phyloP scores from a whole-genome alignment of 2,797 vertebrate species.

The Alosa sapidissima region DNA sequence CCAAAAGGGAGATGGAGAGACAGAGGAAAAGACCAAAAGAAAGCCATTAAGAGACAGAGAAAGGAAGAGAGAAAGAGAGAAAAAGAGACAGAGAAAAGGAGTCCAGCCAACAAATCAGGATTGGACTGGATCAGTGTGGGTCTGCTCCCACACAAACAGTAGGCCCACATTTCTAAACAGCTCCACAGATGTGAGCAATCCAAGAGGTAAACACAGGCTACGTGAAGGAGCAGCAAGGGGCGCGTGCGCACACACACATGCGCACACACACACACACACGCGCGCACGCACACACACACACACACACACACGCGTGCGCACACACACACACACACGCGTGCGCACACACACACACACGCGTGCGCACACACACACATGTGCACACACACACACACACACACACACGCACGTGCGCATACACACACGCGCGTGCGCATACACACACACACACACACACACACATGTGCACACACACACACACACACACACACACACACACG shows the following conservation, averaged over 20 bases:
- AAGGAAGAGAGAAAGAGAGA: background rate
- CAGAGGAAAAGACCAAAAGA: background rate
- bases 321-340: background rate
- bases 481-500: too few relatives aligned
- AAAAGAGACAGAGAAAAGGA: conserved; percentile 5
- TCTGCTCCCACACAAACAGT: conserved; percentile 30
- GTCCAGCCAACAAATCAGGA: conserved; percentile 33
- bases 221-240: background rate
- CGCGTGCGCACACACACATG: background rate
- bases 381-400: too few relatives aligned
- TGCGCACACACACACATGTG: too few relatives aligned
- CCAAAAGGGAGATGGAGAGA: background rate
- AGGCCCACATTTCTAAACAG: conserved; percentile 31
- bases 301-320: background rate
- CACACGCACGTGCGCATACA: too few relatives aligned
- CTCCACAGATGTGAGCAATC: conserved; percentile 13
- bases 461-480: too few relatives aligned
- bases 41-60: background rate
- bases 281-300: background rate
- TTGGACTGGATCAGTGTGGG: conserved; percentile 31
- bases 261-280: background rate
- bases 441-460: too few relatives aligned
- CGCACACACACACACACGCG: background rate
- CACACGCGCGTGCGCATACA: too few relatives aligned
- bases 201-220: conserved; percentile 23